These are phyloP conservation scores for Hippocampus zosterae DNA, from an alignment of 2,113 vertebrate genomes.

Conservation along the genomic window DNA sequence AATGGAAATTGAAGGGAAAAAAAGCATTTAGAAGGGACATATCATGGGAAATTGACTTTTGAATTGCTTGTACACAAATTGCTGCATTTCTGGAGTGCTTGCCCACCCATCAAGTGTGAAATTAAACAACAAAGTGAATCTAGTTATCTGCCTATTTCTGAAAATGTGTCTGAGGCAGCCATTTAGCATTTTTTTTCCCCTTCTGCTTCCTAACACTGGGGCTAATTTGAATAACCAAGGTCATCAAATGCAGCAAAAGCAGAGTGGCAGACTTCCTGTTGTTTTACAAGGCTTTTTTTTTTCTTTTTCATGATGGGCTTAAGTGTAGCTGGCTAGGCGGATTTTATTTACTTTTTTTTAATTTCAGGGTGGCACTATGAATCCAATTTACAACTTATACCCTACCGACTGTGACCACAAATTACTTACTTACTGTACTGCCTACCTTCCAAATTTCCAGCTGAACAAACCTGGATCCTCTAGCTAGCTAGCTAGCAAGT, in stretches of 20 bases:
- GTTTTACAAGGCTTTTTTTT: background rate
- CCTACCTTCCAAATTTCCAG: too few relatives aligned
- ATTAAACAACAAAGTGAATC: background rate
- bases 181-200: background rate
- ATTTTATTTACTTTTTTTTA: too few relatives aligned
- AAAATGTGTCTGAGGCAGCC: background rate
- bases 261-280: background rate
- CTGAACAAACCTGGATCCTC: too few relatives aligned
- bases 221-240: background rate
- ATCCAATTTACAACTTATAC: too few relatives aligned
- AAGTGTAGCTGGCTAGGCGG: too few relatives aligned
- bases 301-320: too few relatives aligned
- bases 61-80: background rate
- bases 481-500: too few relatives aligned
- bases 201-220: too few relatives aligned
- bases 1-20: background rate
- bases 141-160: background rate
- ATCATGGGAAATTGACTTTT: background rate
- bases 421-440: too few relatives aligned
- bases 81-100: background rate
- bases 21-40: background rate
- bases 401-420: background rate
- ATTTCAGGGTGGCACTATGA: too few relatives aligned
- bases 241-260: too few relatives aligned
- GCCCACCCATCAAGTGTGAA: background rate